A percentile compares a stretch with the other conserved stretches of the same genome.
Evolutionary conservation across 2,797 vertebrate genomes (phyloP).

Genomic region (Sebastiscus tertius): DNA sequence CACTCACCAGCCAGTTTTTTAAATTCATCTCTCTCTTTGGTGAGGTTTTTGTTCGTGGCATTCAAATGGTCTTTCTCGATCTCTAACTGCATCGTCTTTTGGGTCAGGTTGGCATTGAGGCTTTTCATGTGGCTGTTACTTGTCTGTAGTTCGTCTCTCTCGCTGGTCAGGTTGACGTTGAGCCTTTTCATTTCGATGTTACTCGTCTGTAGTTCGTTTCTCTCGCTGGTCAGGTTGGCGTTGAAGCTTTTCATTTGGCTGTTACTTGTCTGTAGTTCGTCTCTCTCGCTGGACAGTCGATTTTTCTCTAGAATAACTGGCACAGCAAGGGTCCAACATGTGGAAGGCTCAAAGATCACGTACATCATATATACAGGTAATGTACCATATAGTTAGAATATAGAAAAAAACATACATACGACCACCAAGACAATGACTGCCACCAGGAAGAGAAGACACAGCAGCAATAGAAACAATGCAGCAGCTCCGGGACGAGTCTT

Average conservation of each 20-base stretch:
- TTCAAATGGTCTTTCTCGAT: background rate
- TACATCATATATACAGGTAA: background rate
- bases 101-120: background rate
- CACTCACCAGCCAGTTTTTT: background rate
- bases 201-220: too few species aligned
- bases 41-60: background rate
- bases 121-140: background rate
- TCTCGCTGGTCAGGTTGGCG: too few species aligned
- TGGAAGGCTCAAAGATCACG: background rate
- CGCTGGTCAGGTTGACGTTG: background rate
- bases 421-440: background rate
- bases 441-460: constrained; percentile 34
- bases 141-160: background rate
- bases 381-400: background rate
- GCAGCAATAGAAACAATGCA: background rate
- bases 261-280: background rate
- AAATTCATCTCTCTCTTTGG: background rate
- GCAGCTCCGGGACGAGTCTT: background rate
- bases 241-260: background rate
- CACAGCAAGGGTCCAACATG: background rate
- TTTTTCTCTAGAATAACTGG: background rate
- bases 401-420: constrained; percentile 10
- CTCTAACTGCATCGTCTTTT: background rate
- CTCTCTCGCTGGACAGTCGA: background rate
- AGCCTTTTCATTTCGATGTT: too few species aligned